Percentiles rank a stretch among this genome's conserved stretches.
Conservation (phyloP, 2,888 invertebrate species). For the Girardia tigrina region DNA sequence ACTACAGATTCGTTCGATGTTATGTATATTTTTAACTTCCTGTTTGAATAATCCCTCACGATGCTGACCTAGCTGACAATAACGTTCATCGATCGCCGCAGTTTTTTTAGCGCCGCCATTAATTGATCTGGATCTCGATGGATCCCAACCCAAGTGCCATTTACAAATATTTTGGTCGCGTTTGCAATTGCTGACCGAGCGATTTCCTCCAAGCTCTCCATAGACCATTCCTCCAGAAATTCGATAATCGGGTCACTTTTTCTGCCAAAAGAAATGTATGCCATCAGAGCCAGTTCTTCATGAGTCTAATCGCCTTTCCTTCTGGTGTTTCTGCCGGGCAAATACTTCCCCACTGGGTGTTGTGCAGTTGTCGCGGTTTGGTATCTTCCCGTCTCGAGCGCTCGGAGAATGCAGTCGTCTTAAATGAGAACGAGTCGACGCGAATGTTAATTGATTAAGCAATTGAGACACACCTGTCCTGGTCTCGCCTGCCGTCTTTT, state of each 20-base stretch:
- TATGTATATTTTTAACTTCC: slow-evolving; percentile 96
- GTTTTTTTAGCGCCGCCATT: slow-evolving; percentile 86
- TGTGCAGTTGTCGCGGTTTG: slow-evolving; percentile 93
- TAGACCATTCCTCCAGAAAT: slow-evolving; percentile 99
- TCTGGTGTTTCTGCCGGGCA: slow-evolving; percentile 99
- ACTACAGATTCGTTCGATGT: slow-evolving; percentile 97
- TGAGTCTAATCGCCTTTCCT: slow-evolving; percentile 62
- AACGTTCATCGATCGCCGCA: slow-evolving; percentile 97
- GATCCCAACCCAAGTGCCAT: slow-evolving; percentile 97
- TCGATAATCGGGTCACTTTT: slow-evolving; percentile 97
- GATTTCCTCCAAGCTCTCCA: slow-evolving; percentile 99
- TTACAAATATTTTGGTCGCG: slow-evolving; percentile 98
- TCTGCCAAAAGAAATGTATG: slow-evolving; percentile 92
- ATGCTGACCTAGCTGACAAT: slow-evolving; percentile 99
- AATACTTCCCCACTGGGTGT: slow-evolving; percentile 98
- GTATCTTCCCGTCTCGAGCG: slow-evolving; percentile 97
- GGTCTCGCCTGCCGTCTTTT: slow-evolving; percentile 97
- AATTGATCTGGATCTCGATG: slow-evolving; percentile 96
- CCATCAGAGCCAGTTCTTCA: slow-evolving; percentile 98
- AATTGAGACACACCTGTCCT: slow-evolving; percentile 92
- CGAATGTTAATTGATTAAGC: slow-evolving; percentile 89
- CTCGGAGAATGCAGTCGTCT: slow-evolving; percentile 95
- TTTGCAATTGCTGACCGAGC: slow-evolving; percentile 88
- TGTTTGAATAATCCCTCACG: slow-evolving; percentile 92
- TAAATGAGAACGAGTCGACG: slow-evolving; percentile 92